Evolutionary conservation across 2,797 vertebrate species (phyloP).

Genomic region (Notamacropus eugenii): DNA sequence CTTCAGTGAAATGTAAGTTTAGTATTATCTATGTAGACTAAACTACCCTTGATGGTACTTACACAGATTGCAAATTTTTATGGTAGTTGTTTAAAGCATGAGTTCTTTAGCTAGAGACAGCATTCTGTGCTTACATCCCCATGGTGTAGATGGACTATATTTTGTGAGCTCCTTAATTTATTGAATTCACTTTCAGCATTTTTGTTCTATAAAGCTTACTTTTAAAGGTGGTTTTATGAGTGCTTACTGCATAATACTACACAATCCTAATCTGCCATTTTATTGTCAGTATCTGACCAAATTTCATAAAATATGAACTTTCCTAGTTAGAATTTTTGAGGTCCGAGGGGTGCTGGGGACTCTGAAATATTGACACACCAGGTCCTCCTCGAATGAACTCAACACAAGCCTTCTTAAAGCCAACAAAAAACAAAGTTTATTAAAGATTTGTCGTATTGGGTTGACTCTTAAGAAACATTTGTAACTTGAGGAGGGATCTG

Average conservation of each 20-base stretch:
- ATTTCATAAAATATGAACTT: slow-evolving; percentile 11
- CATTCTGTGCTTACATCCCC: neutral
- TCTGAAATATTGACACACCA: too few species aligned
- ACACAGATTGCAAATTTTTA: neutral
- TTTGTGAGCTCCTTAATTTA: neutral
- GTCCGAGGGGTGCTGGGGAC: too few species aligned
- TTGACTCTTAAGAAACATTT: too few species aligned
- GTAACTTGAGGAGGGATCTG: too few species aligned
- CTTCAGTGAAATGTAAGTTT: neutral
- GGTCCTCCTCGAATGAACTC: too few species aligned
- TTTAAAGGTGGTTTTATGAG: neutral
- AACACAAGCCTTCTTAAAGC: too few species aligned
- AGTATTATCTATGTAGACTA: neutral
- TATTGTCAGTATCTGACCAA: slow-evolving; percentile 1
- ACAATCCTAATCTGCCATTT: neutral
- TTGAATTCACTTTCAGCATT: slow-evolving; percentile 2
- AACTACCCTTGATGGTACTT: neutral
- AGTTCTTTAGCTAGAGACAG: neutral
- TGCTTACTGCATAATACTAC: neutral
- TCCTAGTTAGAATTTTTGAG: neutral
- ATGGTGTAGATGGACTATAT: neutral
- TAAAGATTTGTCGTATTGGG: too few species aligned
- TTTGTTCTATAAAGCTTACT: neutral
- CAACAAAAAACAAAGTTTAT: too few species aligned
- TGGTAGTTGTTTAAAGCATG: neutral